Evolutionary conservation across 2,888 invertebrate genomes (phyloP).

Genomic region (Thereva nobilitata): DNA sequence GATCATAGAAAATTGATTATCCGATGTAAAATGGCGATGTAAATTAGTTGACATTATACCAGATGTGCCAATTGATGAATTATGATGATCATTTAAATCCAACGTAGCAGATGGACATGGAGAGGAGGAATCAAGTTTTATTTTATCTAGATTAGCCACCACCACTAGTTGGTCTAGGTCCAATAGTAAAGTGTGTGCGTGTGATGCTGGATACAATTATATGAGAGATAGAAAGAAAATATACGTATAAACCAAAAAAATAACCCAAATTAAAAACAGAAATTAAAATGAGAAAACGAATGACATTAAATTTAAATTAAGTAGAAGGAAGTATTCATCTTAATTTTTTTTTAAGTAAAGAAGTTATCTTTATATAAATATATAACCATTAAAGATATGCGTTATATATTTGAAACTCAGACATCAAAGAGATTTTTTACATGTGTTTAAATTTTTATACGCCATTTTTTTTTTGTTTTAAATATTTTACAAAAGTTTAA

Average conservation of each 20-base stretch:
- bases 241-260: constrained; percentile 47
- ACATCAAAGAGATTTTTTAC: too few species aligned
- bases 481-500: too few species aligned
- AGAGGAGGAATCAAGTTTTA: constrained; percentile 58
- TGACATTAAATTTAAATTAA: constrained; percentile 26
- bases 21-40: not conserved
- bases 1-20: not conserved
- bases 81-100: constrained; percentile 25
- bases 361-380: not conserved
- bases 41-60: constrained; percentile 39
- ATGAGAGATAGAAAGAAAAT: constrained; percentile 48
- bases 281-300: constrained; percentile 43
- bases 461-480: too few species aligned
- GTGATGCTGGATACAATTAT: constrained; percentile 58
- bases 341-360: constrained; percentile 21
- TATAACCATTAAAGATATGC: too few species aligned
- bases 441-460: too few species aligned
- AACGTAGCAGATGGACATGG: constrained; percentile 46
- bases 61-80: constrained; percentile 42
- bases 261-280: constrained; percentile 40
- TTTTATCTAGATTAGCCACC: constrained; percentile 59
- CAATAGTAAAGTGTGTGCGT: constrained; percentile 62
- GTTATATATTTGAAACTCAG: too few species aligned
- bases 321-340: constrained; percentile 13
- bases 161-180: constrained; percentile 63